These are phyloP conservation scores for Pseudolycoriella hygida DNA, from an alignment of 2,888 invertebrate genomes.

Conservation along the genomic window DNA sequence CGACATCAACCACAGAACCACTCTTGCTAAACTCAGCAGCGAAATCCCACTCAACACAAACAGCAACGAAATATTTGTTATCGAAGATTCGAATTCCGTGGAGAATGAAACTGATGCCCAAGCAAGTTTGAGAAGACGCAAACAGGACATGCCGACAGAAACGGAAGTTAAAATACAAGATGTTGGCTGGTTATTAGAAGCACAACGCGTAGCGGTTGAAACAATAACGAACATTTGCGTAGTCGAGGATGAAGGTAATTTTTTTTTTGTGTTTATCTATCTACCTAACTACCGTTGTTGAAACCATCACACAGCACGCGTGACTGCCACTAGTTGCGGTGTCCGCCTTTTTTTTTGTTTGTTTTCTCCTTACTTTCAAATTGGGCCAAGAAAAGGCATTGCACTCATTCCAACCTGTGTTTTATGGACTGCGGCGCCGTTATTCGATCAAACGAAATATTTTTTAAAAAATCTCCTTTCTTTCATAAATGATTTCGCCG, in stretches of 20 bases:
- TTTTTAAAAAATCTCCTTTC: too few relatives aligned
- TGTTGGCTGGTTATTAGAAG: conserved; percentile 38
- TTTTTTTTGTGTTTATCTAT: not conserved
- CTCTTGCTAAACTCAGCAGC: conserved; percentile 33
- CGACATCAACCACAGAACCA: conserved; percentile 33
- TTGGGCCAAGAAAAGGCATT: too few relatives aligned
- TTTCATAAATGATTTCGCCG: too few relatives aligned
- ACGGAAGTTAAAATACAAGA: conserved; percentile 33
- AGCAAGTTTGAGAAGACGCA: conserved; percentile 16
- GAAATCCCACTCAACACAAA: conserved; percentile 27
- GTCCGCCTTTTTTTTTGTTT: too few relatives aligned
- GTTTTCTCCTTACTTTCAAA: too few relatives aligned
- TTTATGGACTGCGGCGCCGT: too few relatives aligned
- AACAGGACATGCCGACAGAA: conserved; percentile 21
- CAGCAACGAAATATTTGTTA: conserved; percentile 8
- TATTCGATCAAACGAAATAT: too few relatives aligned
- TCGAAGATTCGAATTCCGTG: conserved; percentile 12
- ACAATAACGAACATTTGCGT: conserved; percentile 53
- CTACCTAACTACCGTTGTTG: too few relatives aligned
- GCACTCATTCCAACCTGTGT: too few relatives aligned
- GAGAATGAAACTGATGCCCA: conserved; percentile 17
- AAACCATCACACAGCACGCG: too few relatives aligned
- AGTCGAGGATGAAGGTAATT: conserved; percentile 35
- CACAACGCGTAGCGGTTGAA: conserved; percentile 50
- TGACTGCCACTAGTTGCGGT: too few relatives aligned